A percentile compares a stretch with the other conserved stretches of the same genome.
Evolutionary conservation across 2,888 invertebrate genomes (phyloP).

Genomic region (Conops quadrifasciatus): DNA sequence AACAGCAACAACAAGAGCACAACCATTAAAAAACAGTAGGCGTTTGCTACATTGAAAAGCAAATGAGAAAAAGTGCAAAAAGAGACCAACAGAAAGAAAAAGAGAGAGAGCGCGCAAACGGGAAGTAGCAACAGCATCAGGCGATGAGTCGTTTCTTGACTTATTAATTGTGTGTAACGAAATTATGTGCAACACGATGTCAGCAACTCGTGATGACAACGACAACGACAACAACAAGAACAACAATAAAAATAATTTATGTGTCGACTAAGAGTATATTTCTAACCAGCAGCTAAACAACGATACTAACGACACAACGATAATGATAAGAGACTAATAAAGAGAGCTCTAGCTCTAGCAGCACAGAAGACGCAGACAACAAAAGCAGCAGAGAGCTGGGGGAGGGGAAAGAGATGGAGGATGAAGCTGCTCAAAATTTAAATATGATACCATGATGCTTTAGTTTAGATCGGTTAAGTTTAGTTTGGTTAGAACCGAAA

Average conservation of each 20-base stretch:
- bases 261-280: too few species aligned
- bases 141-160: slow-evolving; percentile 38
- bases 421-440: background rate
- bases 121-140: slow-evolving; percentile 10
- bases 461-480: background rate
- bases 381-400: background rate
- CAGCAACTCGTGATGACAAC: background rate
- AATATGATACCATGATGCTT: background rate
- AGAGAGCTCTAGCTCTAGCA: background rate
- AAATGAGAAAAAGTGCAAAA: slow-evolving; percentile 7
- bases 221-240: background rate
- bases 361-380: background rate
- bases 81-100: background rate
- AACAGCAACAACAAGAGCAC: slow-evolving; percentile 11
- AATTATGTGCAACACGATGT: slow-evolving; percentile 53
- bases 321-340: background rate
- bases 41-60: slow-evolving; percentile 23
- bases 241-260: background rate
- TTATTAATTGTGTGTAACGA: slow-evolving; percentile 61
- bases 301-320: too few species aligned
- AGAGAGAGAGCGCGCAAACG: background rate
- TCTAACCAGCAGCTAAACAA: too few species aligned
- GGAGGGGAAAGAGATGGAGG: background rate
- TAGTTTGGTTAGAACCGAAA: background rate
- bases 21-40: too few species aligned